phyloP scores from a whole-genome alignment of 2,113 vertebrate genomes.

The Martes martes region DNA sequence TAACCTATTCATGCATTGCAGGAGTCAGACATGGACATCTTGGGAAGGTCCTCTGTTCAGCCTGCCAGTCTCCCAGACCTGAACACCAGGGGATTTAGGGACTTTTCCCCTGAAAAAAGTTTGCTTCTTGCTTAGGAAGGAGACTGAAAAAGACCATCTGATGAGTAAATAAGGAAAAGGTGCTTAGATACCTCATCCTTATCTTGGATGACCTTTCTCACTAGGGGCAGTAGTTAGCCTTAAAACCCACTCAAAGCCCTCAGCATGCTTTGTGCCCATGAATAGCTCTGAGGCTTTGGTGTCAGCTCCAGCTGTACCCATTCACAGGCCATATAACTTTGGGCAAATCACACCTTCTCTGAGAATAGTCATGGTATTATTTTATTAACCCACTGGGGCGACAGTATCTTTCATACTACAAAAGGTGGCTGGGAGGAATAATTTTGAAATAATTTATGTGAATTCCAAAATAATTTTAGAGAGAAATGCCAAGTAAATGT shows the following conservation, averaged over 20 bases:
- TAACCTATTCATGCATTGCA: too few species aligned
- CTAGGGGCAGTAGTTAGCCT: background rate
- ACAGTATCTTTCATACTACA: background rate
- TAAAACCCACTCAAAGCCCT: background rate
- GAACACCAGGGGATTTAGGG: background rate
- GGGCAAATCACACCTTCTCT: too few species aligned
- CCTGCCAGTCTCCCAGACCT: background rate
- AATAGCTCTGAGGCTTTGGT: background rate
- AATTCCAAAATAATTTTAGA: background rate
- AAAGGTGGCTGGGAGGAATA: background rate
- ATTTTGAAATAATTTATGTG: background rate
- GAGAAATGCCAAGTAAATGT: background rate
- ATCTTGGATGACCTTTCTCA: background rate
- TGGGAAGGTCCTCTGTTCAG: background rate
- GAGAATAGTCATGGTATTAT: background rate
- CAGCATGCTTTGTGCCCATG: background rate
- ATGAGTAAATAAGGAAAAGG: background rate
- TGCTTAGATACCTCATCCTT: background rate
- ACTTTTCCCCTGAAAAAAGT: background rate
- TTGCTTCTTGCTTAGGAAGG: background rate
- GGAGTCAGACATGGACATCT: background rate
- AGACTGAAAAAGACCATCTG: background rate
- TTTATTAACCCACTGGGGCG: background rate
- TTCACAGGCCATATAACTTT: too few species aligned
- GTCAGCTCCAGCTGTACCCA: background rate